phyloP scores from a whole-genome alignment of 2,797 vertebrate species.

The Kryptolebias ocellatus region DNA sequence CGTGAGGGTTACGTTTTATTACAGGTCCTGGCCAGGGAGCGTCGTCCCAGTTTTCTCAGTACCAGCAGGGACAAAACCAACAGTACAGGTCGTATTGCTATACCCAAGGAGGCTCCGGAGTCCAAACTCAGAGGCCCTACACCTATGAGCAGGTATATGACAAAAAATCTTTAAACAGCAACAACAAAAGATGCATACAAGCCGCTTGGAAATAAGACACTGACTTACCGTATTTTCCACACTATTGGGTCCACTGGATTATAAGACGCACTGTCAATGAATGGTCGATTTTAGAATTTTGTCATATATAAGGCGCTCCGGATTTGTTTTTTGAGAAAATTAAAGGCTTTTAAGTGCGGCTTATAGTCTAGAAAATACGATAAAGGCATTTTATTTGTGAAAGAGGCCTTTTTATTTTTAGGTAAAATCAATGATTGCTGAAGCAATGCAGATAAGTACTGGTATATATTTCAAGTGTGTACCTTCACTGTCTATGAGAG shows the following conservation, averaged over 20 bases:
- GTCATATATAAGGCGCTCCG: too few relatives aligned
- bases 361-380: too few relatives aligned
- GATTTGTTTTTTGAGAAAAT: too few relatives aligned
- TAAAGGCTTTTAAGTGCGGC: too few relatives aligned
- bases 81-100: slow-evolving; percentile 92
- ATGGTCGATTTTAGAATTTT: too few relatives aligned
- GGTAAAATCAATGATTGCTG: too few relatives aligned
- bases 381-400: too few relatives aligned
- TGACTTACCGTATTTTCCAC: neutral
- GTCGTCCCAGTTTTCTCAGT: slow-evolving; percentile 92
- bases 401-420: too few relatives aligned
- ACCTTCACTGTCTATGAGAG: neutral
- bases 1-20: neutral
- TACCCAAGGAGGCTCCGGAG: slow-evolving; percentile 87
- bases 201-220: neutral
- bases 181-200: neutral
- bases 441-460: too few relatives aligned
- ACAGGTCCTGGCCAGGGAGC: slow-evolving; percentile 86
- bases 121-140: slow-evolving; percentile 91
- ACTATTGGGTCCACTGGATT: too few relatives aligned
- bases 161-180: neutral
- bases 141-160: slow-evolving; percentile 91
- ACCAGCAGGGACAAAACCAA: slow-evolving; percentile 93
- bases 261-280: too few relatives aligned
- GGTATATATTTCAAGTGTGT: too few relatives aligned